phyloP scores from a whole-genome alignment of 2,888 invertebrate genomes.

The Chesias legatella region DNA sequence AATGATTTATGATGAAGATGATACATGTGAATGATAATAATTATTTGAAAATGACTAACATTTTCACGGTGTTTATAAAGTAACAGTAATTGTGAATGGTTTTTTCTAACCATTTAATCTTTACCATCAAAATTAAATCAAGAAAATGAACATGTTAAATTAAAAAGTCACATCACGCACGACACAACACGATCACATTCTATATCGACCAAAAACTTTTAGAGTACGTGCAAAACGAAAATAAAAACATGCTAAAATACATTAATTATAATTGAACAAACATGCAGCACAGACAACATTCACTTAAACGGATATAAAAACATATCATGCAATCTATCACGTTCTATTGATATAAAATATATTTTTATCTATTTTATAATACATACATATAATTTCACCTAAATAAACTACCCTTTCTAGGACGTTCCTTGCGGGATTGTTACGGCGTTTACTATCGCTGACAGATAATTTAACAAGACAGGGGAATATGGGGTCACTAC shows the following conservation, averaged over 20 bases:
- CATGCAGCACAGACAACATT: neutral
- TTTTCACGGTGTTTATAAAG: too few species aligned
- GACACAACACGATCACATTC: slow-evolving; percentile 4
- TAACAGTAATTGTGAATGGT: neutral
- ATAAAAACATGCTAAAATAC: slow-evolving; percentile 13
- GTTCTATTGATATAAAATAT: slow-evolving; percentile 2
- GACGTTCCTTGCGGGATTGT: slow-evolving; percentile 25
- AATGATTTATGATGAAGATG: too few species aligned
- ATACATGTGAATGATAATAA: too few species aligned
- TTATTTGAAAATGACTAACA: too few species aligned
- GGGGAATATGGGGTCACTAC: slow-evolving; percentile 51
- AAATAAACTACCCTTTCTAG: slow-evolving; percentile 25
- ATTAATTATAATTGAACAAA: slow-evolving; percentile 13
- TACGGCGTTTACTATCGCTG: slow-evolving; percentile 19
- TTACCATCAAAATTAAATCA: too few species aligned
- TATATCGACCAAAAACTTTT: slow-evolving; percentile 3
- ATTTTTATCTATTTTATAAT: slow-evolving; percentile 4
- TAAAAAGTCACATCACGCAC: too few species aligned
- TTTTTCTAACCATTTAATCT: too few species aligned
- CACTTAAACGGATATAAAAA: slow-evolving; percentile 2
- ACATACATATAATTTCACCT: slow-evolving; percentile 17
- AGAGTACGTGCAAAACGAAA: slow-evolving; percentile 6
- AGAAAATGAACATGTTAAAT: neutral
- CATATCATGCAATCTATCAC: slow-evolving; percentile 10
- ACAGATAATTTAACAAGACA: slow-evolving; percentile 34